phyloP scores from a whole-genome alignment of 37 sponge, comb jelly and placozoan species.

The Halisarca cf. caerulea region DNA sequence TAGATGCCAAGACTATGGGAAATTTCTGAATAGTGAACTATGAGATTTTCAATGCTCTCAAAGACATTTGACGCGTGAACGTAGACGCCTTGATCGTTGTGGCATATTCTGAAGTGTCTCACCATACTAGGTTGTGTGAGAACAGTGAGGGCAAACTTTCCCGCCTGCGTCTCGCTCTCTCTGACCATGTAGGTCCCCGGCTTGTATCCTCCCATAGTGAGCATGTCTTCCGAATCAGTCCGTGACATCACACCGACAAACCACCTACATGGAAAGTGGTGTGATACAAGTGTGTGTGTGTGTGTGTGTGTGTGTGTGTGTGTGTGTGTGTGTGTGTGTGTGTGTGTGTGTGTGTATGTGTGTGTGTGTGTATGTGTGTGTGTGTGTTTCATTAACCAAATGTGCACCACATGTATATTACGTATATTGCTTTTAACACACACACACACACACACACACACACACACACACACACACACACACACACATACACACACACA shows the following conservation, averaged over 20 bases:
- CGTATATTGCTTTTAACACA: too few species aligned
- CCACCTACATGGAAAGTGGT: background rate
- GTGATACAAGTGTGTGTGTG: background rate
- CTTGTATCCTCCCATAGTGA: background rate
- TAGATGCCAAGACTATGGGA: constrained; percentile 65
- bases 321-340: too few species aligned
- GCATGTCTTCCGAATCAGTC: constrained; percentile 4
- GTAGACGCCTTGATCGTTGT: constrained; percentile 83
- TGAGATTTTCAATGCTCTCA: constrained; percentile 81
- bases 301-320: too few species aligned
- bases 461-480: constrained; percentile 14
- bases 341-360: too few species aligned
- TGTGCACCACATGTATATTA: too few species aligned
- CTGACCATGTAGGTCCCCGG: constrained; percentile 86
- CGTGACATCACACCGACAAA: constrained; percentile 23
- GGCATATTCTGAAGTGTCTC: constrained; percentile 92
- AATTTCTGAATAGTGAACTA: constrained; percentile 68
- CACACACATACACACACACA: constrained; percentile 16
- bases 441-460: constrained; percentile 12
- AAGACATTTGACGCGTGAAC: constrained; percentile 84
- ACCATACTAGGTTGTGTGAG: constrained; percentile 68
- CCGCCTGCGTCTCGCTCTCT: constrained; percentile 94
- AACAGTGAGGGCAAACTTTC: constrained; percentile 82
- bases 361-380: too few species aligned
- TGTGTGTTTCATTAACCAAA: too few species aligned